Base-by-base conservation (phyloP, 2,888 invertebrate species). In the Liposcelis brunnea region DNA sequence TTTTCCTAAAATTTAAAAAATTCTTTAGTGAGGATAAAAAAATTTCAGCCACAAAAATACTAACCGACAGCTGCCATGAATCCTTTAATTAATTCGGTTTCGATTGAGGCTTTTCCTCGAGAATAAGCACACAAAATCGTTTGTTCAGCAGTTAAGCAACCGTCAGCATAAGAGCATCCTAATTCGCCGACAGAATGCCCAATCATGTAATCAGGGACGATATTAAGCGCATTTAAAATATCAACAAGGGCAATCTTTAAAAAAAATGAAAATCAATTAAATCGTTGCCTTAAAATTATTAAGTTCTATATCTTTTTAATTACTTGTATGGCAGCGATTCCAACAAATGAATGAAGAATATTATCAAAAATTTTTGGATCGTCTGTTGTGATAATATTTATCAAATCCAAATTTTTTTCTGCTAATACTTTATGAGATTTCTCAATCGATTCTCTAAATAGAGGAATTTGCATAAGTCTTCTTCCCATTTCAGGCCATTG, bases 401-500 rank as follows among this genome's bases (percentile, higher is more conserved):
- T 61, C 19, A 83, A 66, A 55, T 80, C 71, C 7, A 81, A 54
- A 6, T 73, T 76, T 51, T 68, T 70, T 2, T 72, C 70, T 49
- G 66, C 62, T 31, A 83, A 60, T 4, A 70, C 63, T n/a, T 64
- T 60, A 44, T 72, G 69, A 37, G 73, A 74, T 54, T 67, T 69
- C n/a, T 61, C 57, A 46, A 85, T 74, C 1, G 80, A 72, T 16
- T 70, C 61, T 4, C 71, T 71, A 60, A 83, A 83, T 12, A 72
- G 61, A 12, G 77, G 75, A n/a, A 84, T 59, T 49, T 64, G 60
- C 71, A 85, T 70, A 50, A 85, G 63, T 38, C 72, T 70, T 14
- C 67, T 64, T 1, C 75, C 78, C 82, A 77, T 77, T 38, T 74
- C 74, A 45, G 67, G 60, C 80, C 80, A 81, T 59, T 81, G 80